Conservation (phyloP, 2,113 vertebrate species). For the Cephalopterus ornatus region DNA sequence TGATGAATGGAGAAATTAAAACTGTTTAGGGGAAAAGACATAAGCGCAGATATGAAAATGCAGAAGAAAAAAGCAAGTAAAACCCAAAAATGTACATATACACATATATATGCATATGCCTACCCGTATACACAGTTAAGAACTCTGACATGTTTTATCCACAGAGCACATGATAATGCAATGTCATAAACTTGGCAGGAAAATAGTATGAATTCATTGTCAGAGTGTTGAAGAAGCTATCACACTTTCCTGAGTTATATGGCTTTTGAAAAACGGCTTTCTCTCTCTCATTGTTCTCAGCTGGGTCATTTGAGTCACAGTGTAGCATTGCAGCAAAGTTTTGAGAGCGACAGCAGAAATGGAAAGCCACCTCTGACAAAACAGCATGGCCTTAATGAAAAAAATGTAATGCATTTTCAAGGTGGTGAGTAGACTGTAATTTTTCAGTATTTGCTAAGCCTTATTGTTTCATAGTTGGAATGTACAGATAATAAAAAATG, state of each 20-base stretch:
- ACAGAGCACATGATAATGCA: not conserved
- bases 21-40: not conserved
- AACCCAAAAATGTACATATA: not conserved
- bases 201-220: not conserved
- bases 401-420: not conserved
- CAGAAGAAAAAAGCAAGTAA: not conserved
- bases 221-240: rapidly evolving
- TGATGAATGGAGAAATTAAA: not conserved
- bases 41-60: not conserved
- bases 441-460: slow-evolving; percentile 38
- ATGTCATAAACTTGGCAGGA: not conserved
- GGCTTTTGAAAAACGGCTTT: not conserved
- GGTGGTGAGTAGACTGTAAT: not conserved
- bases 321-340: not conserved
- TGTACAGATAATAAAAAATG: slow-evolving; percentile 49
- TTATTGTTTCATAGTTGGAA: slow-evolving; percentile 42
- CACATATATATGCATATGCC: not conserved
- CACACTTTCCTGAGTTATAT: not conserved
- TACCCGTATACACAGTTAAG: not conserved
- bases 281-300: not conserved
- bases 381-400: not conserved
- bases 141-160: not conserved
- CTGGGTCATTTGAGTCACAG: not conserved
- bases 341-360: not conserved
- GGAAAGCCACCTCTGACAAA: slow-evolving; percentile 2